A percentile compares a stretch with the other conserved stretches of the same genome.
These are phyloP conservation scores for Ladona fulva DNA, from an alignment of 1,140 invertebrate species.

Conservation along the genomic window DNA sequence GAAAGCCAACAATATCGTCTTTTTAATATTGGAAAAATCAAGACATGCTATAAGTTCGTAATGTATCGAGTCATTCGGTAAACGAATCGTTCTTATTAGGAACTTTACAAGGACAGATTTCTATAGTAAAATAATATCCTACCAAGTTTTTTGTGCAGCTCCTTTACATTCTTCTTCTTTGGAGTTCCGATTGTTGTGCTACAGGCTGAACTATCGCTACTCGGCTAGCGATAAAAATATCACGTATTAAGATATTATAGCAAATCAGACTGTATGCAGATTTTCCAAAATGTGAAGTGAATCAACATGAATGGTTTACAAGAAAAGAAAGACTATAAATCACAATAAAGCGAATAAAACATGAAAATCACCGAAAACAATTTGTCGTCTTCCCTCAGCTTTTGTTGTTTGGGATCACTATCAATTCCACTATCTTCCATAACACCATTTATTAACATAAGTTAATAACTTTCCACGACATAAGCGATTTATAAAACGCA, in stretches of 20 bases:
- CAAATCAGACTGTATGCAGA: neutral
- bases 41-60: too few species aligned
- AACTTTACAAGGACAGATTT: too few species aligned
- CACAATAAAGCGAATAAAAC: neutral
- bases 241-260: neutral
- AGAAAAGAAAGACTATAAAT: neutral
- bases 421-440: slow-evolving; percentile 4
- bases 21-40: too few species aligned
- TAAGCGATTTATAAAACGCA: too few species aligned
- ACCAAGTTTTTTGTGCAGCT: neutral
- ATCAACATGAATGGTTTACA: neutral
- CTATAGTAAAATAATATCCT: neutral
- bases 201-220: neutral
- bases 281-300: too few species aligned
- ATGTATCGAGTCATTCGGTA: too few species aligned
- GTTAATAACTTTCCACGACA: too few species aligned
- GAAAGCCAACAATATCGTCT: too few species aligned
- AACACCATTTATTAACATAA: neutral
- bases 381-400: neutral
- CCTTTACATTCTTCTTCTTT: slow-evolving; percentile 1
- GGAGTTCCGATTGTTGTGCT: neutral
- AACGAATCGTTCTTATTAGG: too few species aligned
- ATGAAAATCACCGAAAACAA: neutral
- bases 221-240: neutral
- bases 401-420: neutral